phyloP scores from a whole-genome alignment of 1,140 invertebrate species.

The Copidosoma floridanum region DNA sequence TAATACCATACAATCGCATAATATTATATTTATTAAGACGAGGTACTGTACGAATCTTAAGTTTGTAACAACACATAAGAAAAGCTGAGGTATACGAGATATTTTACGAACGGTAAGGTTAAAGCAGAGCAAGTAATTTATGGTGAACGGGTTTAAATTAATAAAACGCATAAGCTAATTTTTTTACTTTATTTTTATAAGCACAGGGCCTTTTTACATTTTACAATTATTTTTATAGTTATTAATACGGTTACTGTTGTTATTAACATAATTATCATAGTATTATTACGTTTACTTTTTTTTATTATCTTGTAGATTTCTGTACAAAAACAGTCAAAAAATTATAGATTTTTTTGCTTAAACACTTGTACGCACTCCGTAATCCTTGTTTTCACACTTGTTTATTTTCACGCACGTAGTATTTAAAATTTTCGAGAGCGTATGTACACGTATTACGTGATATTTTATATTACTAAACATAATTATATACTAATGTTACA shows the following conservation, averaged over 20 bases:
- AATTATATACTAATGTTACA: constrained; percentile 51
- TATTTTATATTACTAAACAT: constrained; percentile 54
- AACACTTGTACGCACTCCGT: constrained; percentile 22
- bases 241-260: background rate
- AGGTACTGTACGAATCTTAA: no score
- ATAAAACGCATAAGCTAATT: constrained; percentile 23
- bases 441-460: constrained; percentile 57
- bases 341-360: constrained; percentile 52
- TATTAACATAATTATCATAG: constrained; percentile 8
- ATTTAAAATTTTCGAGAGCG: constrained; percentile 54
- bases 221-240: constrained; percentile 24
- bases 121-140: no score
- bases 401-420: constrained; percentile 36
- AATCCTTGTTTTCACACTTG: constrained; percentile 10
- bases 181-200: constrained; percentile 57
- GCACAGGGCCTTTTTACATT: constrained; percentile 58
- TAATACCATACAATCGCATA: no score
- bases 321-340: constrained; percentile 58
- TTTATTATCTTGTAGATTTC: constrained; percentile 52
- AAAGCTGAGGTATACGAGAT: no score
- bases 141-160: no score
- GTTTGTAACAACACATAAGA: no score
- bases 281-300: no score
- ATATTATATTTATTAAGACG: no score
- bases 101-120: no score